These are phyloP conservation scores for Schizopygopsis pylzovi DNA, from an alignment of 2,797 vertebrate species.

Conservation along the genomic window DNA sequence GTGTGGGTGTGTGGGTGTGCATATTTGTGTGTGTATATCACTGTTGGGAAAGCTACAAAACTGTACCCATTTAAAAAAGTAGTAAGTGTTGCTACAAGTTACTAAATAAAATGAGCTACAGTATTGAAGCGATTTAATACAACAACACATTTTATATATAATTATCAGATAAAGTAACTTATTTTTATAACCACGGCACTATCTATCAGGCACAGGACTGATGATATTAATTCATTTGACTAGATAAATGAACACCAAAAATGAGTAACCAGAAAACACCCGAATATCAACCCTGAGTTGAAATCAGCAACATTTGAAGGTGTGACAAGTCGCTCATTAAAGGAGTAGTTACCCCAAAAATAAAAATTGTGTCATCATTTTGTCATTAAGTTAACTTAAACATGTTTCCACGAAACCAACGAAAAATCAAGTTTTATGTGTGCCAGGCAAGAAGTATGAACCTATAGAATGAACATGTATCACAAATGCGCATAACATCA, in stretches of 20 bases:
- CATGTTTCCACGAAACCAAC: neutral
- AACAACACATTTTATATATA: neutral
- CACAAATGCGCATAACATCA: too few species aligned
- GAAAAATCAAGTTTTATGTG: neutral
- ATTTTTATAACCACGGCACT: neutral
- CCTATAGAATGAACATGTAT: too few species aligned
- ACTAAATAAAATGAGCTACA: neutral
- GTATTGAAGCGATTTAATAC: neutral
- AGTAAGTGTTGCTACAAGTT: neutral
- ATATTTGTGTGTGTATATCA: slow-evolving; percentile 34
- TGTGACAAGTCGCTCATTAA: too few species aligned
- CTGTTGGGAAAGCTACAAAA: slow-evolving; percentile 45
- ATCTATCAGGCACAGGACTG: too few species aligned
- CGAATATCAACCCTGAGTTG: neutral
- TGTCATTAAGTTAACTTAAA: too few species aligned
- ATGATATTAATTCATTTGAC: neutral
- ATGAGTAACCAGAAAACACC: neutral
- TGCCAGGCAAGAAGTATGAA: too few species aligned
- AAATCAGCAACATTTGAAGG: neutral
- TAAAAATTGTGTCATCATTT: too few species aligned
- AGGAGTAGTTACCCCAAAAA: too few species aligned
- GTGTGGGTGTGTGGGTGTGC: slow-evolving; percentile 29
- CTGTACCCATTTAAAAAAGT: neutral
- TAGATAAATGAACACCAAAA: too few species aligned
- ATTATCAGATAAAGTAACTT: neutral